Conservation (phyloP, 1,140 invertebrate genomes). For the Arion vulgaris region DNA sequence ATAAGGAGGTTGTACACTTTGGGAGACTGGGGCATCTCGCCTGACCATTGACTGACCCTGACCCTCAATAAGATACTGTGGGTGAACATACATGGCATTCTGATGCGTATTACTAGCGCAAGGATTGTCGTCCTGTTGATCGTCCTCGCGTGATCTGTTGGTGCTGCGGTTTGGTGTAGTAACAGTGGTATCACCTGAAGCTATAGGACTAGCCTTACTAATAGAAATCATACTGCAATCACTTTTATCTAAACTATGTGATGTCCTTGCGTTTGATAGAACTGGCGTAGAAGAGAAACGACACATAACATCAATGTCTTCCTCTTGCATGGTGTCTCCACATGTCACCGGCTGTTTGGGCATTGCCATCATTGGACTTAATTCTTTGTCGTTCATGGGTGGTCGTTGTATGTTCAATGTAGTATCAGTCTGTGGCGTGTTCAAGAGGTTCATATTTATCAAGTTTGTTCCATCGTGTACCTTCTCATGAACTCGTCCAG, state of each 20-base stretch:
- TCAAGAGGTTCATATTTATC: background rate
- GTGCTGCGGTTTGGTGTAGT: background rate
- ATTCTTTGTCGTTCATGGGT: background rate
- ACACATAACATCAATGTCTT: constrained; percentile 45
- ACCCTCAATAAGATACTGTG: background rate
- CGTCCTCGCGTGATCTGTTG: background rate
- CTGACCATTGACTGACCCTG: background rate
- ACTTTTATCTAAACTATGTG: constrained; percentile 1
- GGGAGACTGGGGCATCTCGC: background rate
- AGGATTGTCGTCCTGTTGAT: background rate
- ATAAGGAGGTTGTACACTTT: background rate
- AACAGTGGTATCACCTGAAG: background rate
- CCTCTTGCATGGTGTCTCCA: constrained; percentile 28
- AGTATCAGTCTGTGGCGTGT: constrained; percentile 9
- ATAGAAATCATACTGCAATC: constrained; percentile 31
- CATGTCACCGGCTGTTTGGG: background rate
- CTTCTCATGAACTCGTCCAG: background rate
- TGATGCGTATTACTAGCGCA: background rate
- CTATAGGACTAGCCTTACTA: constrained; percentile 33
- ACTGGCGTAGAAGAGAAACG: constrained; percentile 45
- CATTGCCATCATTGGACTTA: background rate
- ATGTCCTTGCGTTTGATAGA: background rate
- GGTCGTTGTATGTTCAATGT: constrained; percentile 28
- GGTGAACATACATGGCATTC: background rate
- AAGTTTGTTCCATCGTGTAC: background rate